Conservation (phyloP, 1,140 invertebrate genomes). For the Plodia interpunctella region DNA sequence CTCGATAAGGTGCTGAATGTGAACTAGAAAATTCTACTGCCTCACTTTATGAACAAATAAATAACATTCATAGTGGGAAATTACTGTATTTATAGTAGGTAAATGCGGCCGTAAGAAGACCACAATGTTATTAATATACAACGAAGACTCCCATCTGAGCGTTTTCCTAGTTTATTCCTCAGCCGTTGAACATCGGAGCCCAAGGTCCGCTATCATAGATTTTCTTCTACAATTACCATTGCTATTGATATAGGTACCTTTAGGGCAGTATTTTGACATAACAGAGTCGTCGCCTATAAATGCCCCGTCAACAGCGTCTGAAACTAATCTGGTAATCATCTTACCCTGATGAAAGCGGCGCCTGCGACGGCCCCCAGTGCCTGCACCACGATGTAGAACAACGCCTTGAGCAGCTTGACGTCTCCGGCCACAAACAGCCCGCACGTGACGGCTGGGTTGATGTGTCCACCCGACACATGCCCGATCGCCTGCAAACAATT, state of each 20-base stretch:
- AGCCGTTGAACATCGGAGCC: too few species aligned
- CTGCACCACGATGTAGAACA: constrained; percentile 90
- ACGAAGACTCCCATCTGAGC: too few species aligned
- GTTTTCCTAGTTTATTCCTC: too few species aligned
- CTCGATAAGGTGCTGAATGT: neutral
- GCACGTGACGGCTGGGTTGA: constrained; percentile 94
- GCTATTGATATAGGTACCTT: too few species aligned
- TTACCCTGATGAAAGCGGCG: constrained; percentile 78
- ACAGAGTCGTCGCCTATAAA: too few species aligned
- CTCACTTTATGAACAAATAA: too few species aligned
- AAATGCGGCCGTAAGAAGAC: neutral
- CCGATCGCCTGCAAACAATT: constrained; percentile 83
- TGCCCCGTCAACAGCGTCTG: too few species aligned
- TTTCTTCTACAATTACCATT: too few species aligned
- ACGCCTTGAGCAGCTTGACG: constrained; percentile 84
- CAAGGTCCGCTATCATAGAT: too few species aligned
- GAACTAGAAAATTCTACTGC: constrained; percentile 7
- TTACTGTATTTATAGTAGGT: neutral
- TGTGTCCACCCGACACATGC: constrained; percentile 93
- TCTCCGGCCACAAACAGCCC: constrained; percentile 89
- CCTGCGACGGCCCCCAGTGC: constrained; percentile 90
- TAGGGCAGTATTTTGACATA: too few species aligned
- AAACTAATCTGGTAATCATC: constrained; percentile 14
- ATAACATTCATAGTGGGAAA: neutral
- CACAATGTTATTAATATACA: too few species aligned